These are phyloP conservation scores for Neomicropteryx cornuta DNA, from an alignment of 1,140 invertebrate species.

Conservation along the genomic window DNA sequence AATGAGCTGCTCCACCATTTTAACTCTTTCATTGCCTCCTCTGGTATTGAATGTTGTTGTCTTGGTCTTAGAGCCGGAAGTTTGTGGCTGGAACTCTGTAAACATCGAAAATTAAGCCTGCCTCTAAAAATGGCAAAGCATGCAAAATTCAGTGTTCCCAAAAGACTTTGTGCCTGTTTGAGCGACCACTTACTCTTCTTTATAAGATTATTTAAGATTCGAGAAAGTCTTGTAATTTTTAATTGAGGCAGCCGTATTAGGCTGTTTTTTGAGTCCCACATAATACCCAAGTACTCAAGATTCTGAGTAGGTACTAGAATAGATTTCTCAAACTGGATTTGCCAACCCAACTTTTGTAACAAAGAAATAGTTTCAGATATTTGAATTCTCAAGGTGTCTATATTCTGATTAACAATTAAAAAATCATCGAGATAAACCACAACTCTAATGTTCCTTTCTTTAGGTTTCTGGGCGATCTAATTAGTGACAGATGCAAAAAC, in stretches of 20 bases:
- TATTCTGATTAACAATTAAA: constrained; percentile 5
- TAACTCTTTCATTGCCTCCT: constrained; percentile 6
- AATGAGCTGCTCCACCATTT: constrained; percentile 12
- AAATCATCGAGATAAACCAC: constrained; percentile 11
- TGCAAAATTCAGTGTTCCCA: constrained; percentile 24
- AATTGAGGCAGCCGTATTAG: not conserved
- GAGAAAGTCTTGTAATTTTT: not conserved
- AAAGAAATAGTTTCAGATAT: constrained; percentile 4
- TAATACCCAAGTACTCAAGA: constrained; percentile 10
- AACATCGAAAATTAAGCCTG: constrained; percentile 13
- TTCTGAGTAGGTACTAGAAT: constrained; percentile 7
- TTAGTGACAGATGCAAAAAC: constrained; percentile 9
- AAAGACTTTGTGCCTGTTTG: not conserved
- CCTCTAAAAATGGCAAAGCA: constrained; percentile 40
- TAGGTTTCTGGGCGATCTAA: constrained; percentile 10
- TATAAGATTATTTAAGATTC: not conserved
- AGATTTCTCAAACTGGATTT: constrained; percentile 10
- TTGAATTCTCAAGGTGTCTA: constrained; percentile 4
- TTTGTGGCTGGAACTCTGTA: constrained; percentile 6
- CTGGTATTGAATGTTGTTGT: not conserved
- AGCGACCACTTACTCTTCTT: constrained; percentile 1
- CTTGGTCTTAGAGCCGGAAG: not conserved
- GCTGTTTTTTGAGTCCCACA: not conserved
- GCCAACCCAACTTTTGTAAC: constrained; percentile 12
- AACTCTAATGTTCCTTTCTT: constrained; percentile 10